phyloP scores from a whole-genome alignment of 2,888 invertebrate genomes.

The Mythimna impura region DNA sequence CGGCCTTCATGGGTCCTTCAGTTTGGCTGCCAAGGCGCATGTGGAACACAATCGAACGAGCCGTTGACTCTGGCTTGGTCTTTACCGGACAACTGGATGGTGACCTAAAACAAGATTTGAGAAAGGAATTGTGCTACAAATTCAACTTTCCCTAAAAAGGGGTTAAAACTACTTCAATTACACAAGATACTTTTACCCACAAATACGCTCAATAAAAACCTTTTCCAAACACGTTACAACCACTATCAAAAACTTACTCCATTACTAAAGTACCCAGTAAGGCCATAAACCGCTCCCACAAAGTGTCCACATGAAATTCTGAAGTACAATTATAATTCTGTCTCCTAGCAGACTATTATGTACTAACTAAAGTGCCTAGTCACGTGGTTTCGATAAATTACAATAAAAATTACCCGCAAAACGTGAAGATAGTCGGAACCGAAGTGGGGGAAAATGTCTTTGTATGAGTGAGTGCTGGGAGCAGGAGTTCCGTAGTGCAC shows the following conservation, averaged over 20 bases:
- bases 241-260: conserved; percentile 63
- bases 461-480: conserved; percentile 18
- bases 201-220: conserved; percentile 21
- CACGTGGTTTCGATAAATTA: conserved; percentile 88
- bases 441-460: conserved; percentile 39
- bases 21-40: no score
- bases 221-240: conserved; percentile 58
- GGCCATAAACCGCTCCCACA: conserved; percentile 51
- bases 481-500: conserved; percentile 42
- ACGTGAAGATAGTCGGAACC: conserved; percentile 72
- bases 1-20: no score
- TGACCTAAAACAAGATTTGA: no score
- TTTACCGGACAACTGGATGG: no score
- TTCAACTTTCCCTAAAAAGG: conserved; percentile 3
- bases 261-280: conserved; percentile 47
- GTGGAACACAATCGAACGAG: no score
- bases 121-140: neutral
- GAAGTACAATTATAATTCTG: conserved; percentile 75
- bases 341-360: conserved; percentile 74
- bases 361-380: conserved; percentile 82
- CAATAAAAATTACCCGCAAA: conserved; percentile 84
- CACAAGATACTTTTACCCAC: conserved; percentile 13
- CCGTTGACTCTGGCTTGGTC: neutral
- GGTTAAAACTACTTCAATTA: conserved; percentile 4
- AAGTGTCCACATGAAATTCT: conserved; percentile 59